phyloP scores from a whole-genome alignment of 1,140 invertebrate genomes.

The Drosophila navojoa region DNA sequence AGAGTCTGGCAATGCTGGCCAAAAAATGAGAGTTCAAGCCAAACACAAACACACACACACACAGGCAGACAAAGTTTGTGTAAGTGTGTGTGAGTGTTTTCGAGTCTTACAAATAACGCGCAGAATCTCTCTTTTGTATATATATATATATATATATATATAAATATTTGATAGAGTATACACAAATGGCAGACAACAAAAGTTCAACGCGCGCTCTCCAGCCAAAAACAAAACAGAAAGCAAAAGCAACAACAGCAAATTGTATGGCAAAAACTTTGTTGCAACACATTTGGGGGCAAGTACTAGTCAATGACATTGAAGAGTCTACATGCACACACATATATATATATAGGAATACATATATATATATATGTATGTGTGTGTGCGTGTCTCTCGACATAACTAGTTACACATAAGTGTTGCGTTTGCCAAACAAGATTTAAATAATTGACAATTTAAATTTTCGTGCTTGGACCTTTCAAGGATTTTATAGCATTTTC shows the following conservation, averaged over 20 bases:
- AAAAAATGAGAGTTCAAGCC: conserved; percentile 28
- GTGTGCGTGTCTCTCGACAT: conserved; percentile 4
- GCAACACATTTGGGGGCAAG: conserved; percentile 63
- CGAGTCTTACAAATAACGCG: conserved; percentile 44
- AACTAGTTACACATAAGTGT: conserved; percentile 37
- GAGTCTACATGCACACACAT: conserved; percentile 14
- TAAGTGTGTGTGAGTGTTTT: conserved; percentile 15
- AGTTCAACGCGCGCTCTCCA: conserved; percentile 43
- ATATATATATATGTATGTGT: conserved; percentile 4
- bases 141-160: conserved; percentile 25
- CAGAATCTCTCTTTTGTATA: conserved; percentile 64
- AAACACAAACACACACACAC: conserved; percentile 2
- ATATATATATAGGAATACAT: conserved; percentile 3
- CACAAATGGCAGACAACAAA: conserved; percentile 57
- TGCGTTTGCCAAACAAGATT: conserved; percentile 38
- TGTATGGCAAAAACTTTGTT: conserved; percentile 48
- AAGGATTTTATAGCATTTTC: conserved; percentile 34
- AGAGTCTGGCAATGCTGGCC: conserved; percentile 57
- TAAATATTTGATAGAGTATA: conserved; percentile 42
- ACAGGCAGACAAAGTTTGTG: conserved; percentile 8
- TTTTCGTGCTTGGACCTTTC: conserved; percentile 27
- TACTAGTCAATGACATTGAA: conserved; percentile 68
- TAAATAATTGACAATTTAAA: conserved; percentile 58
- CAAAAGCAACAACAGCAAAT: conserved; percentile 27
- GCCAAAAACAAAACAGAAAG: conserved; percentile 21